phyloP scores from a whole-genome alignment of 2,888 invertebrate species.

The Tipula helvola region DNA sequence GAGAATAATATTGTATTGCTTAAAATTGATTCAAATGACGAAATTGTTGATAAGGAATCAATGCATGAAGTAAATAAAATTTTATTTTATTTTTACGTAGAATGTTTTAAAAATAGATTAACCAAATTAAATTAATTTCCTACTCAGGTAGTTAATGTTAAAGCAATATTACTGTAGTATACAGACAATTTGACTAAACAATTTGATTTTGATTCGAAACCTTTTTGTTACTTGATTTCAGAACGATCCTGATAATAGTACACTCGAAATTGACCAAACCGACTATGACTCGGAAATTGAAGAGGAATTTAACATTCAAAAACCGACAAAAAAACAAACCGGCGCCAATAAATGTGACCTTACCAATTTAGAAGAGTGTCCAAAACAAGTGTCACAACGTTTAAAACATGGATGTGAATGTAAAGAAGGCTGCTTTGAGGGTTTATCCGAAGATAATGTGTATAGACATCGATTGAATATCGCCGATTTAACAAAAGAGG shows the following conservation, averaged over 20 bases:
- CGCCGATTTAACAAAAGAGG: constrained; percentile 65
- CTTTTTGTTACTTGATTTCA: not conserved
- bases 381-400: constrained; percentile 52
- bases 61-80: not conserved
- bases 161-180: no score
- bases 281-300: not conserved
- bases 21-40: not conserved
- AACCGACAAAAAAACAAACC: not conserved
- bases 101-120: not conserved
- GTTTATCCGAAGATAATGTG: constrained; percentile 61
- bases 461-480: constrained; percentile 65
- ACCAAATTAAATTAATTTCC: not conserved
- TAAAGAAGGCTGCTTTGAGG: constrained; percentile 62
- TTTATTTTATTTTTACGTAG: no score
- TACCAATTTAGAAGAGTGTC: constrained; percentile 47
- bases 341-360: not conserved
- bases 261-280: not conserved
- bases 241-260: constrained; percentile 11
- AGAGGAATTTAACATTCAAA: not conserved
- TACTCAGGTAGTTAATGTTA: no score
- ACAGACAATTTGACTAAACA: no score
- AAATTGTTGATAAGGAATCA: not conserved
- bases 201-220: no score
- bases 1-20: not conserved
- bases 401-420: constrained; percentile 64